phyloP scores from a whole-genome alignment of 2,113 vertebrate genomes.

The Thomomys bottae region DNA sequence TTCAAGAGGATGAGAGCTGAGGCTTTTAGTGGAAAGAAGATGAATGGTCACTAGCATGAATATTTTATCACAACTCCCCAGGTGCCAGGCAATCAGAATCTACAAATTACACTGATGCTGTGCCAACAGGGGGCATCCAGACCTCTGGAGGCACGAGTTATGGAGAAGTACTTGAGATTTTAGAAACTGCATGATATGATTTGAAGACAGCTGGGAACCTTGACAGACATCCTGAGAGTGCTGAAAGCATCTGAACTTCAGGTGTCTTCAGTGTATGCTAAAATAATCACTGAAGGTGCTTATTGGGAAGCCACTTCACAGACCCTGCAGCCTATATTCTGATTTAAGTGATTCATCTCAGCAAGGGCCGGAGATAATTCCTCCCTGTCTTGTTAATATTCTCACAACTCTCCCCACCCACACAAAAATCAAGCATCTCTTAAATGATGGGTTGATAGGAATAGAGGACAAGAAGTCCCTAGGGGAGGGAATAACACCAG shows the following conservation, averaged over 20 bases:
- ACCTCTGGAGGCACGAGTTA: slow-evolving; percentile 48
- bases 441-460: not conserved
- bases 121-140: slow-evolving; percentile 43
- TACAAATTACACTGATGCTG: slow-evolving; percentile 17
- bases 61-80: slow-evolving; percentile 70
- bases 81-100: slow-evolving; percentile 43
- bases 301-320: slow-evolving; percentile 16
- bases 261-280: slow-evolving; percentile 59
- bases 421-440: not conserved
- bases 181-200: slow-evolving; percentile 35
- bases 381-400: slow-evolving; percentile 70
- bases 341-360: slow-evolving; percentile 70
- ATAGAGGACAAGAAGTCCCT: not conserved
- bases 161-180: slow-evolving; percentile 72
- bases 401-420: not conserved
- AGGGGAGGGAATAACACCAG: not conserved
- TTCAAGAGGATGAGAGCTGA: slow-evolving; percentile 67
- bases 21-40: slow-evolving; percentile 61
- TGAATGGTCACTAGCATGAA: slow-evolving; percentile 68
- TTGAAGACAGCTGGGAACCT: slow-evolving; percentile 74
- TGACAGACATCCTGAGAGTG: slow-evolving; percentile 56
- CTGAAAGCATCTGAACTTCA: slow-evolving; percentile 67
- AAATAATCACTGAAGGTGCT: slow-evolving; percentile 58
- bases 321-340: slow-evolving; percentile 62
- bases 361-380: slow-evolving; percentile 52